Base-by-base conservation (phyloP, 2,888 invertebrate species). In the Oasisia sp. region DNA sequence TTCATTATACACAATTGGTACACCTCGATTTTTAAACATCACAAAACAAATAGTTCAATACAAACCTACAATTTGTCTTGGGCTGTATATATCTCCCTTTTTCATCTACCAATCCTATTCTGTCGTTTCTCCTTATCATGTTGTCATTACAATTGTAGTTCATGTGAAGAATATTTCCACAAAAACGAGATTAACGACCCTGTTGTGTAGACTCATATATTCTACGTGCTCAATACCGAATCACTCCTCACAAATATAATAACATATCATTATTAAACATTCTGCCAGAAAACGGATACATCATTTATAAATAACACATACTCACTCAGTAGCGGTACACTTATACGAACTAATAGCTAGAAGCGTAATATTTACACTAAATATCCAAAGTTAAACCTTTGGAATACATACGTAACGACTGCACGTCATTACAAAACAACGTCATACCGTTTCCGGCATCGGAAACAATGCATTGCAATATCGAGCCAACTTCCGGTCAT, bases 281-380 rank as follows among this genome's bases (percentile, higher is more conserved):
- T 74, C 27, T n/a, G n/a, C 74, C 27, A 27, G 7, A 74, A 19
- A 74, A 74, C 19, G 74, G 74, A 74, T n/a, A 74, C 74, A 74
- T 74, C 5, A 50, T 50, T 50, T 50, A 50, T 50, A 74, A 74
- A 74, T 74, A 74, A 74, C 19, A 74, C 5, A n/a, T 27, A 74
- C 1, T 38, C 27, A 27, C n/a, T 74, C 74, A 74, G 5, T 74
- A 74, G 27, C 19, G 74, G n/a, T 74, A 27, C 38, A 38, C 38
- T 38, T 74, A 7, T 27, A 74, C 74, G 14, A 27, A 74, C 74
- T 74, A 74, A 74, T 74, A 74, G 74, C 74, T 74, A 27, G n/a
- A 74, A 74, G 74, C 74, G n/a, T 74, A 74, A 74, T 74, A 74
- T 74, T 74, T 74, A 74, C 74, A 74, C n/a, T 74, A 27, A 74